Percentiles rank a stretch among this genome's conserved stretches.
Conservation (phyloP, 2,113 vertebrate species). For the Eublepharis macularius region DNA sequence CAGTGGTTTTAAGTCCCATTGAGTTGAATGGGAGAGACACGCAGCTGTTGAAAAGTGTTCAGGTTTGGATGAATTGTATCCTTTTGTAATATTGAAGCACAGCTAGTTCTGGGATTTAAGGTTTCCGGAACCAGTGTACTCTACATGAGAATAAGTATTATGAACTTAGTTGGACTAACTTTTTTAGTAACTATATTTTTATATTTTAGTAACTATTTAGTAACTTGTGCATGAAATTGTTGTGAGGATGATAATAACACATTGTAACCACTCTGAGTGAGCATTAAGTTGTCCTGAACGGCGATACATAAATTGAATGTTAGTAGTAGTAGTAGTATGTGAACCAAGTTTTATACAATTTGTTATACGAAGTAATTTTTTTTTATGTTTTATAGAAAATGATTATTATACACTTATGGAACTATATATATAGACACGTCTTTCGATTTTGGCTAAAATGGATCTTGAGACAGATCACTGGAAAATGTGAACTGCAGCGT, state of each 20-base stretch:
- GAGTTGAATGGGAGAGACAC: neutral
- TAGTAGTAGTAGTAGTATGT: neutral
- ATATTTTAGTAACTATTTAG: too few species aligned
- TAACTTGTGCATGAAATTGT: too few species aligned
- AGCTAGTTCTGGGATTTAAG: neutral
- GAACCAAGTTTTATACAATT: neutral
- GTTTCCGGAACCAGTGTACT: neutral
- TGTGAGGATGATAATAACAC: too few species aligned
- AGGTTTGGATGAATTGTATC: neutral
- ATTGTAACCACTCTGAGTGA: too few species aligned
- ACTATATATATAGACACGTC: slow-evolving; percentile 86
- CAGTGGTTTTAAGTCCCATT: neutral
- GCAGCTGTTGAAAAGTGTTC: neutral
- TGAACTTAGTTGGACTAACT: too few species aligned
- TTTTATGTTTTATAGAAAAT: slow-evolving; percentile 75
- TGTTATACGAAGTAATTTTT: neutral
- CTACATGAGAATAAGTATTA: too few species aligned
- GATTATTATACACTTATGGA: slow-evolving; percentile 83
- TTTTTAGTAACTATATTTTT: too few species aligned
- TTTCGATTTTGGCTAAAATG: slow-evolving; percentile 94
- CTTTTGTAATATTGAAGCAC: neutral
- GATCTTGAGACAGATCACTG: slow-evolving; percentile 84
- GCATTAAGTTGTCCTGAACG: too few species aligned
- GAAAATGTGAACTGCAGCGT: slow-evolving; percentile 92
- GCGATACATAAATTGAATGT: too few species aligned